Conservation (phyloP, 2,888 invertebrate genomes). For the Thalpophila matura region DNA sequence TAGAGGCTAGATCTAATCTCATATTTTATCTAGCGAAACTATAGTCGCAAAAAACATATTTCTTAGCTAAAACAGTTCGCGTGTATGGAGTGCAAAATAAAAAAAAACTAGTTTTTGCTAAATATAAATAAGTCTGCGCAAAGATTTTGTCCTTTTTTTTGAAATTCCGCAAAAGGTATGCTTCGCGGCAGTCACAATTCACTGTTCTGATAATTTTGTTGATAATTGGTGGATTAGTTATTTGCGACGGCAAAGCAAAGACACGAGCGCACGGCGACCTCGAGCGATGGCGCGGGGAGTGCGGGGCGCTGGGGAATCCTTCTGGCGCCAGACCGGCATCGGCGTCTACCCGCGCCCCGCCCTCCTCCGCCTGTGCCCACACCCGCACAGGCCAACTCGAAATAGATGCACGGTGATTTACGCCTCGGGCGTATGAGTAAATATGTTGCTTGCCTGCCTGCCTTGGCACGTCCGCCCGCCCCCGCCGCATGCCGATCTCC, state of each 20-base stretch:
- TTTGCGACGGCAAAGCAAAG: slow-evolving; percentile 70
- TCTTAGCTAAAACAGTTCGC: not conserved
- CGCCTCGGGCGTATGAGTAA: slow-evolving; percentile 89
- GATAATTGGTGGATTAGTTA: slow-evolving; percentile 67
- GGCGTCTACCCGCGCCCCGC: slow-evolving; percentile 86
- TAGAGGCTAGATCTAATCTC: slow-evolving; percentile 55
- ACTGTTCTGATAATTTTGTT: slow-evolving; percentile 46
- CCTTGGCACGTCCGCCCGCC: slow-evolving; percentile 89
- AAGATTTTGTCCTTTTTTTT: not conserved
- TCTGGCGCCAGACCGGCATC: slow-evolving; percentile 91
- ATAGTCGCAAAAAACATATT: not conserved
- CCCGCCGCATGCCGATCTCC: slow-evolving; percentile 80
- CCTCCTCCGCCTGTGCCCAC: slow-evolving; percentile 71
- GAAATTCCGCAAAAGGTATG: not conserved
- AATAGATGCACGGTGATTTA: slow-evolving; percentile 90
- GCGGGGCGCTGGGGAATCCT: slow-evolving; percentile 91
- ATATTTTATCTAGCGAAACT: slow-evolving; percentile 41
- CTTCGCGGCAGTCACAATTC: slow-evolving; percentile 4
- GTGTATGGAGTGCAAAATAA: too few relatives aligned
- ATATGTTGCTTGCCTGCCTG: slow-evolving; percentile 88
- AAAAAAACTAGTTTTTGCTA: too few relatives aligned
- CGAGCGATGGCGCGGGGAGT: slow-evolving; percentile 72
- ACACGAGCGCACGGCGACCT: slow-evolving; percentile 78
- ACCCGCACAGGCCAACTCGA: slow-evolving; percentile 84
- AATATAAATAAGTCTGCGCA: not conserved